A percentile compares a stretch with the other conserved stretches of the same genome.
These are phyloP conservation scores for Mythimna impura DNA, from an alignment of 2,888 invertebrate genomes.

Conservation along the genomic window DNA sequence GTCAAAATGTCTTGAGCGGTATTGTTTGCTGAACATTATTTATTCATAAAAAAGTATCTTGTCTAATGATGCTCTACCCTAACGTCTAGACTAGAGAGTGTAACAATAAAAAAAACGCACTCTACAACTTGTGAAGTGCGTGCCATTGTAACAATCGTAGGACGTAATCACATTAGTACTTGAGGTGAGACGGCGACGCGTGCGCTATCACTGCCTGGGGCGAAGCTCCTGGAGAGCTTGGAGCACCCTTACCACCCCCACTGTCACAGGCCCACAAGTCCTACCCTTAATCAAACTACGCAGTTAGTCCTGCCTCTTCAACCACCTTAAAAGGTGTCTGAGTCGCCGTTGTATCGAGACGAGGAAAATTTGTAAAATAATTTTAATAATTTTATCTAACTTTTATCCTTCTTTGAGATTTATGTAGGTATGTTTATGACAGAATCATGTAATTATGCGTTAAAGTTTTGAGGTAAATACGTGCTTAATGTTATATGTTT, in stretches of 20 bases:
- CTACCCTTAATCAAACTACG: slow-evolving; percentile 75
- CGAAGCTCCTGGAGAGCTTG: slow-evolving; percentile 61
- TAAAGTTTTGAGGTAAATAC: not conserved
- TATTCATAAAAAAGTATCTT: not conserved
- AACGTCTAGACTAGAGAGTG: slow-evolving; percentile 48
- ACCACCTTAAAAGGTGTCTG: slow-evolving; percentile 59
- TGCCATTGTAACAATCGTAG: slow-evolving; percentile 64
- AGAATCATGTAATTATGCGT: not conserved
- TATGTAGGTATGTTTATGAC: not conserved
- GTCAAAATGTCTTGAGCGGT: no score
- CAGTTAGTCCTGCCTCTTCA: slow-evolving; percentile 63
- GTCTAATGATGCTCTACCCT: slow-evolving; percentile 17
- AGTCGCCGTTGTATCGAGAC: slow-evolving; percentile 56
- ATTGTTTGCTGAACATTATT: no score
- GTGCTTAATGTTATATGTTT: not conserved
- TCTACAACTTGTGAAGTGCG: slow-evolving; percentile 63
- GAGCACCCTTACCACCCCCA: slow-evolving; percentile 65
- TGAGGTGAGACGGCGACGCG: slow-evolving; percentile 70
- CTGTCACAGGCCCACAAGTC: slow-evolving; percentile 70
- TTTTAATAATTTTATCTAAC: slow-evolving; percentile 7
- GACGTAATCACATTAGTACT: slow-evolving; percentile 71
- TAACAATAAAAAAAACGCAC: slow-evolving; percentile 51
- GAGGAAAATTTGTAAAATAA: slow-evolving; percentile 15
- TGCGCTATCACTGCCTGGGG: slow-evolving; percentile 77
- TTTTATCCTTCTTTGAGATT: not conserved